phyloP scores from a whole-genome alignment of 2,797 vertebrate genomes.

The Phaenicophaeus curvirostris region DNA sequence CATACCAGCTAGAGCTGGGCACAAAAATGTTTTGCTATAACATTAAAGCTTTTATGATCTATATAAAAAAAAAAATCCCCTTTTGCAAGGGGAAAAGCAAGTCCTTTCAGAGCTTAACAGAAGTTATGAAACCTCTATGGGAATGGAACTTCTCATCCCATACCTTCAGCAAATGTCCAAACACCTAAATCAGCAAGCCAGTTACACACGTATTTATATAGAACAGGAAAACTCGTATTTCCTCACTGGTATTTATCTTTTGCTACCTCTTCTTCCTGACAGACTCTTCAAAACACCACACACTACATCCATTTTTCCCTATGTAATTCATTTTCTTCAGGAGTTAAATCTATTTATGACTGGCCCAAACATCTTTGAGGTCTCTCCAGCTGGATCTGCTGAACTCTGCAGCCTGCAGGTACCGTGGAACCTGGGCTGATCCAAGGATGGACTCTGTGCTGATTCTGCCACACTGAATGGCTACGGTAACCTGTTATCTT shows the following conservation, averaged over 20 bases:
- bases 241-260: conserved; percentile 11
- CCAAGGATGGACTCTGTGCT: neutral
- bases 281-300: neutral
- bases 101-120: neutral
- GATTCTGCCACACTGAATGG: neutral
- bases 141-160: neutral
- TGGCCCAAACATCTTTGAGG: neutral
- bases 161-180: neutral
- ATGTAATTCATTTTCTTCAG: neutral
- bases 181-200: neutral
- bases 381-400: neutral
- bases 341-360: neutral
- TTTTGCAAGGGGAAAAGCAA: neutral
- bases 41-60: neutral
- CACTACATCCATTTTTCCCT: neutral
- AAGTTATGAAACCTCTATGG: neutral
- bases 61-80: neutral
- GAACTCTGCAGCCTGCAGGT: neutral
- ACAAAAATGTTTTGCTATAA: neutral
- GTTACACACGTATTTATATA: fast-evolving
- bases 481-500: neutral
- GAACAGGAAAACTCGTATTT: conserved; percentile 19
- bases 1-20: neutral
- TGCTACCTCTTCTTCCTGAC: conserved; percentile 33
- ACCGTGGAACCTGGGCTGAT: neutral